Percentiles rank a stretch among this genome's conserved stretches.
Conservation (phyloP, 2,797 vertebrate species). For the Lagocephalus sceleratus region DNA sequence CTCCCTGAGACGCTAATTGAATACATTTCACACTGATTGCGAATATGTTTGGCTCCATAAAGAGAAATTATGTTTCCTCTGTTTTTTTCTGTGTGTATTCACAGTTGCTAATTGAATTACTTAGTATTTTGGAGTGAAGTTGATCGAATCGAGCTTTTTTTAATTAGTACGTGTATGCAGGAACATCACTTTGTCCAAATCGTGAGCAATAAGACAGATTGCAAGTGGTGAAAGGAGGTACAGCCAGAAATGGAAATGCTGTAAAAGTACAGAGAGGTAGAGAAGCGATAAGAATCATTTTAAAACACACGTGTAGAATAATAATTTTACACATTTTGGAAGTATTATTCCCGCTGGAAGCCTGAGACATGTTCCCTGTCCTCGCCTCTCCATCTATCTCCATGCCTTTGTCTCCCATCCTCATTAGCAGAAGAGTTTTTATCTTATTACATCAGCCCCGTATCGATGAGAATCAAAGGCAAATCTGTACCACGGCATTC, state of each 20-base stretch:
- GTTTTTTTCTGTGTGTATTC: no score
- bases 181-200: no score
- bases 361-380: conserved; percentile 21
- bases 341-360: conserved; percentile 34
- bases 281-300: conserved; percentile 17
- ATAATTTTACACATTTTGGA: conserved; percentile 46
- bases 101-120: no score
- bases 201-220: no score
- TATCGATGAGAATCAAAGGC: conserved; percentile 56
- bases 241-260: no score
- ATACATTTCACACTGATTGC: no score
- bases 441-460: conserved; percentile 57
- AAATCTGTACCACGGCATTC: conserved; percentile 43
- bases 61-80: no score
- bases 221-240: no score
- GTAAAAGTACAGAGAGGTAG: conserved; percentile 1
- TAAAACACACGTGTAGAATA: conserved; percentile 25
- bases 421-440: conserved; percentile 50
- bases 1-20: conserved; percentile 48
- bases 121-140: no score
- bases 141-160: no score
- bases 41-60: no score
- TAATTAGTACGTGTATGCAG: no score
- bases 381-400: conserved; percentile 24
- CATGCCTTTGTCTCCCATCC: conserved; percentile 45